phyloP scores from a whole-genome alignment of 2,888 invertebrate genomes.

The Microdon myrmicae region DNA sequence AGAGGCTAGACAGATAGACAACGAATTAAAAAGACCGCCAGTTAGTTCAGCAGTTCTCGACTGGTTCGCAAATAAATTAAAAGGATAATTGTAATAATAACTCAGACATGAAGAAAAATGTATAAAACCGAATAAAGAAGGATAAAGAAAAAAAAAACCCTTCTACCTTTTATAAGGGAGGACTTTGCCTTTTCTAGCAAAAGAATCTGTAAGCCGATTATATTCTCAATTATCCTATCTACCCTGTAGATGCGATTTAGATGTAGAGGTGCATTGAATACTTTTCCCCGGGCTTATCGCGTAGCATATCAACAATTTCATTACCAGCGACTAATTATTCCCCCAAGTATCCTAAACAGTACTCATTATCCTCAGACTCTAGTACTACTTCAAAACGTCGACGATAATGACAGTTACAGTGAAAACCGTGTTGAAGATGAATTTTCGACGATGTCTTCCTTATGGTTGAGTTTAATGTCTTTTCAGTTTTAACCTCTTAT shows the following conservation, averaged over 20 bases:
- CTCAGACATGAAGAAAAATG: conserved; percentile 2
- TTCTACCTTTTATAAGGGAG: background rate
- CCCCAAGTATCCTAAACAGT: conserved; percentile 20
- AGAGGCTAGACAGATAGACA: no score
- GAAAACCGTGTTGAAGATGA: no score
- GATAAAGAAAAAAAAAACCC: conserved; percentile 1
- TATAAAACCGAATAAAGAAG: conserved; percentile 1
- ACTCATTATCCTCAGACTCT: conserved; percentile 24
- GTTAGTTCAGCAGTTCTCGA: background rate
- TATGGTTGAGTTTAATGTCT: conserved; percentile 19
- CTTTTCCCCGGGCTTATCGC: conserved; percentile 28
- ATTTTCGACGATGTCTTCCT: conserved; percentile 27
- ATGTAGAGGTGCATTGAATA: conserved; percentile 27
- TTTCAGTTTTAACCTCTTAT: conserved; percentile 10
- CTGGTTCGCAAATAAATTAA: background rate
- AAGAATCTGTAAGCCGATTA: conserved; percentile 34
- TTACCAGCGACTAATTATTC: conserved; percentile 41
- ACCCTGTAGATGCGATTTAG: background rate
- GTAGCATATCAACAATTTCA: conserved; percentile 39
- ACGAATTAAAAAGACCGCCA: no score
- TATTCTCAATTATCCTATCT: conserved; percentile 6
- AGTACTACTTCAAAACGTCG: background rate
- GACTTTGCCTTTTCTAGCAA: no score
- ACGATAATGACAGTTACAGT: conserved; percentile 14
- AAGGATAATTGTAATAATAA: conserved; percentile 14